Evolutionary conservation across 35 echinoderm and acorn worm species (phyloP), one percentile per base, ranked within the genome.

Genomic region (Ophiothrix spiculata): DNA sequence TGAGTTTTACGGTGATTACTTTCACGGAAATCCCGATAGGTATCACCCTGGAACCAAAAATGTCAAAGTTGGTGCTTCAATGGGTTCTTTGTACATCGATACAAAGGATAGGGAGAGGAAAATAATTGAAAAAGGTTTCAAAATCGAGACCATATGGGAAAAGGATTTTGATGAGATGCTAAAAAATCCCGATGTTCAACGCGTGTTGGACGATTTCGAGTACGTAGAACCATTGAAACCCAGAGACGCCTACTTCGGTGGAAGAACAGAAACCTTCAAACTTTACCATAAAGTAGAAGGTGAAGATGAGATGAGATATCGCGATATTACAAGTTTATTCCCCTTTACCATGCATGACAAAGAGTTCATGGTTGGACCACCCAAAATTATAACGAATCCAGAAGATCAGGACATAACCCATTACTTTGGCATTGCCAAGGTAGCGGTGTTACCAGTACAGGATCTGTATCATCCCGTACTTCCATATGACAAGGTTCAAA

Each of bases 1-100:
- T 69, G 32, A 69, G 21, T 94, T 91, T 64, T 32, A 74, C 4
- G 75, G 93, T n/a, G 76, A 75, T 25, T 81, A 90, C 11, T 95
- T 45, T 13, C 92, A 94, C 36, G 93, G 93, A 0, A 88, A 89
- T 80, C 49, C 56, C 33, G 31, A 32, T 0, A 91, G 88, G 78
- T 91, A 85, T 37, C 25, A 81, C 1, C 12, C 29, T 31, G 15
- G 32, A 15, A 46, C 39, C 2, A 11, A 19, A 33, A 69, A 63
- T 23, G 37, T 4, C 31, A 40, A 32, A 29, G 8, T 36, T 10
- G 10, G 56, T 38, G 25, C 11, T 11, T 17, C 42, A 17, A 84
- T 84, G 63, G 63, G 82, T 4, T 33, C 36, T 3, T 35, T 74
- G 12, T 36, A 84, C 33, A 3, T 32, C 3, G 35, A 84, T 17